Conservation (phyloP, 2,113 vertebrate genomes). For the Limnothrissa miodon region DNA sequence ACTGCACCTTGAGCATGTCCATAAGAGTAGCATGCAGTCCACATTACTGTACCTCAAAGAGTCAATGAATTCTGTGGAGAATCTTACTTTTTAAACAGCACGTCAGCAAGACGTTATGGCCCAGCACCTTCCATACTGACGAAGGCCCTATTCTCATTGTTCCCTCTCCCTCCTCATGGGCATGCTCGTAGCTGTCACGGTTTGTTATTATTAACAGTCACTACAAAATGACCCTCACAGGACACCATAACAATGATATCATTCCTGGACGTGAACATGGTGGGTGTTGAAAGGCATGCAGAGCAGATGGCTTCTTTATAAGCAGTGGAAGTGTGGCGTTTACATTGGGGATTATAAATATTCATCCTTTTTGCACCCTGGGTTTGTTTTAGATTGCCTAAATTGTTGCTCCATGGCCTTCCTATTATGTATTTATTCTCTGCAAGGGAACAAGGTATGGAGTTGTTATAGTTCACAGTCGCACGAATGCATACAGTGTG, state of each 20-base stretch:
- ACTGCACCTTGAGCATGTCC: background rate
- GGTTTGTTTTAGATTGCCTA: constrained; percentile 55
- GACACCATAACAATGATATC: constrained; percentile 29
- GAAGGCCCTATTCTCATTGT: background rate
- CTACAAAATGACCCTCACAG: constrained; percentile 23
- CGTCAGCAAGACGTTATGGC: background rate
- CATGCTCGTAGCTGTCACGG: background rate
- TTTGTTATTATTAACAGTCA: background rate
- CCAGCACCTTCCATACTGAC: background rate
- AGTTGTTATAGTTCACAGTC: background rate
- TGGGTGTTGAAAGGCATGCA: background rate
- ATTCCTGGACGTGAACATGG: constrained; percentile 9
- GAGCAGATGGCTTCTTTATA: constrained; percentile 56
- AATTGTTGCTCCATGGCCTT: constrained; percentile 40
- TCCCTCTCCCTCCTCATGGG: background rate
- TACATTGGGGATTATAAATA: constrained; percentile 55
- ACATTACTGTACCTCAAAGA: background rate
- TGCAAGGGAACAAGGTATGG: too few species aligned
- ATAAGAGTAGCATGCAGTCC: background rate
- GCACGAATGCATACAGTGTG: background rate
- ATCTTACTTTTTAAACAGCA: background rate
- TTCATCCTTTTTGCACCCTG: constrained; percentile 46
- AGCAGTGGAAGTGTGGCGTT: constrained; percentile 48
- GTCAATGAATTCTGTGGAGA: background rate
- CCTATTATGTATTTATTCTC: too few species aligned